phyloP scores from a whole-genome alignment of 2,888 invertebrate genomes.

The Caenorhabditis japonica region DNA sequence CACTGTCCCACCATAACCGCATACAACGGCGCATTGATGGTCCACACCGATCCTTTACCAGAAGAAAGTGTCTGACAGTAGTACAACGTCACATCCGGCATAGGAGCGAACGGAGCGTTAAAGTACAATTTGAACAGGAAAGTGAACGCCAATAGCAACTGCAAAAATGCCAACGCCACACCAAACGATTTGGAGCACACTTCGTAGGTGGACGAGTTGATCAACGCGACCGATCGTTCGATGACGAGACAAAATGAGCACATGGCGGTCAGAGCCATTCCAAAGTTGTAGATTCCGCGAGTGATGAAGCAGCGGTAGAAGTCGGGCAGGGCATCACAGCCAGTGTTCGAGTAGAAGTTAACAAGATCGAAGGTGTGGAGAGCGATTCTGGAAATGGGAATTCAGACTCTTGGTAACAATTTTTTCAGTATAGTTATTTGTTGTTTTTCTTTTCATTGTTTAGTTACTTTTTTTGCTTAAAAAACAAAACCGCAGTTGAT shows the following conservation, averaged over 20 bases:
- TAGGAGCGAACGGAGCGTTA: slow-evolving; percentile 39
- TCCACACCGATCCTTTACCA: slow-evolving; percentile 47
- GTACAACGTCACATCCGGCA: slow-evolving; percentile 23
- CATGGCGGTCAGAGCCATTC: slow-evolving; percentile 37
- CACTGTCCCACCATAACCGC: slow-evolving; percentile 32
- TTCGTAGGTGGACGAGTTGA: slow-evolving; percentile 32
- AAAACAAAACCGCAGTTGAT: too few relatives aligned
- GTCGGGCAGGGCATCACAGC: slow-evolving; percentile 35
- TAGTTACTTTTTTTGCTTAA: too few relatives aligned
- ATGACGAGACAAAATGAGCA: slow-evolving; percentile 32
- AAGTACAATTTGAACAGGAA: slow-evolving; percentile 49
- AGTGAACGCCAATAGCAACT: slow-evolving; percentile 32
- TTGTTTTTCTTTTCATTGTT: too few relatives aligned
- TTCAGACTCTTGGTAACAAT: too few relatives aligned
- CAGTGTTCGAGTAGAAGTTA: slow-evolving; percentile 36
- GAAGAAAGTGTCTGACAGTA: slow-evolving; percentile 46
- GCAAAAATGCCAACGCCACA: slow-evolving; percentile 22
- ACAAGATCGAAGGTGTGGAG: slow-evolving; percentile 36
- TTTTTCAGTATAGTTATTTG: too few relatives aligned
- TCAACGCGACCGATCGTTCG: slow-evolving; percentile 30
- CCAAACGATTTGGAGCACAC: slow-evolving; percentile 23
- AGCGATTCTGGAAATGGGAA: slow-evolving; percentile 23
- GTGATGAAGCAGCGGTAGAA: slow-evolving; percentile 40
- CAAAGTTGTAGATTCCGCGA: slow-evolving; percentile 44
- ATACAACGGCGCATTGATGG: slow-evolving; percentile 46